Base-by-base conservation (phyloP, 1,140 invertebrate genomes). In the Leptopilina clavipes region DNA sequence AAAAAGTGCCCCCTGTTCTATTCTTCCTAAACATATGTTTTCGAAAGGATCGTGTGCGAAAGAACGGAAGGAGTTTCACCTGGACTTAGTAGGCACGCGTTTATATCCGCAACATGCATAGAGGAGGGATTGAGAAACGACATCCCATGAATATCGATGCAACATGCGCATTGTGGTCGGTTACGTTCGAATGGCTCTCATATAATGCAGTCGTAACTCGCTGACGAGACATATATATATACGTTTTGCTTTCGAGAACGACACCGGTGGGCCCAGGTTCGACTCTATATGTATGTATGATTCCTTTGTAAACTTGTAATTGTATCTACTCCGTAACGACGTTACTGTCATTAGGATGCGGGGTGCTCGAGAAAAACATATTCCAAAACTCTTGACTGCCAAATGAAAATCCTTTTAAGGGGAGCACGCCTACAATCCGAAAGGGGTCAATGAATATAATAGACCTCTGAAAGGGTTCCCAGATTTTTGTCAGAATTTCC, bases 321-420 rank as follows among this genome's bases (percentile, higher is more conserved):
- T 65, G 59, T 65, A 65, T 65, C 59, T 31, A 65, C 59, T 65
- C 75, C 75, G 82, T 77, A 83, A 81, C 80, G 73, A 59, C 70
- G 48, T 77, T 76, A 70, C 56, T 70, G 25, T 65, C 59, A 65
- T 65, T 65, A 79, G 78, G 76, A 80, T 6, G 52, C 72, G 17
- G 65, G 71, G 45, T 70, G 48, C 19, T 75, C 73, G 73, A 80
- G 77, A 75, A 52, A 65, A 25, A 65, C 59, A 65, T 65, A 65
- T 65, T 31, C 12, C 44, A 79, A 80, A 83, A 52, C 81, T 77
- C 76, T 82, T 82, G 70, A 76, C 78, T 25, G 65, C 37, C 80
- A 82, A 79, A 85, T 83, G 76, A 83, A 85, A 85, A 85, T 84
- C 84, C 81, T 72, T 85, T 86, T 84, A 85, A 83, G 82, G 76